Evolutionary conservation across 2,113 vertebrate species (phyloP), one percentile per base, ranked within the genome.

Genomic region (Percina caprodes): DNA sequence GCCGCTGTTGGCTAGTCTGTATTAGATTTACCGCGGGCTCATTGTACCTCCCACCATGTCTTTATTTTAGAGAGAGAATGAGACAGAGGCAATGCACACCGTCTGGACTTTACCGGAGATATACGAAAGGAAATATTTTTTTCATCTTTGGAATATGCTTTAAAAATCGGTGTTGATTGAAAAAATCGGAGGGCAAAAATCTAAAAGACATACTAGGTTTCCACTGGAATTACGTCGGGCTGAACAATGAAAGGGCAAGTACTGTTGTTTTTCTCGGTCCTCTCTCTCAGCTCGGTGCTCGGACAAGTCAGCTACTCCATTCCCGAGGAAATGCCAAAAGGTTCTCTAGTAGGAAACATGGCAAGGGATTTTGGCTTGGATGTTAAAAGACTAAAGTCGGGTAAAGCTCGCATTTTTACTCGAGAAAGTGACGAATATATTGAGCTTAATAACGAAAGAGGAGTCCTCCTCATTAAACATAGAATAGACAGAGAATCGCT

Each of bases 401-500:
- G 90, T 0, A 91, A 88, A 61, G 90, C 90, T 80, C 87, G 83
- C 1, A 82, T 91, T 69, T 91, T 82, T 59, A 82, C 68, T 23
- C 72, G 9, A 54, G 90, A 88, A 7, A 84, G 72, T 14, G 85
- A 62, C 4, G 89, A 66, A 51, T 91, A 89, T 21, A 86, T 93
- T 26, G 88, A 88, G 58, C 75, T 92, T 26, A 87, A 93, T 65
- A 84, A 79, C 24, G 87, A 91, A 3, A 89, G 84, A 83, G 93
- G 93, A 18, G 80, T 86, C 65, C 83, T 91, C 21, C 83, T 89
- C 12, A 75, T 89, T 21, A 89, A 84, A 52, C 62, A 88, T 0
- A 84, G 72, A 21, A 91, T 94, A 65, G 93, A 94, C 90, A 92
- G 94, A 80, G 94, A 94, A 49, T 56, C 80, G 62, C 83, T 94